Evolutionary conservation across 2,797 vertebrate species (phyloP).

Genomic region (Setipinna tenuifilis): DNA sequence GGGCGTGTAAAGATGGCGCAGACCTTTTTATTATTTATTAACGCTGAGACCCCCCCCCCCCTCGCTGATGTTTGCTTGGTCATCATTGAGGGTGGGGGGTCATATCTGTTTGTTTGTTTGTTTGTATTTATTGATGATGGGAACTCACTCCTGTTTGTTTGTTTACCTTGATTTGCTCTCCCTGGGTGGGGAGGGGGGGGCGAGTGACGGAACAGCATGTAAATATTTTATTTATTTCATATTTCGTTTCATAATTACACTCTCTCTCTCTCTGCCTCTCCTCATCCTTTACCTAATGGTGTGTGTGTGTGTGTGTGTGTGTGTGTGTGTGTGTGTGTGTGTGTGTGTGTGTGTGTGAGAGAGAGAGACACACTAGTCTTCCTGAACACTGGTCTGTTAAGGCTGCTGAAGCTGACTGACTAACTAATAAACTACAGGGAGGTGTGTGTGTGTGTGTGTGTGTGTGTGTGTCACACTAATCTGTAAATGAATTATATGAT

Average conservation of each 20-base stretch:
- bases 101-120: too few species aligned
- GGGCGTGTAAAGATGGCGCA: slow-evolving; percentile 65
- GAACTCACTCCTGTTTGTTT: slow-evolving; percentile 39
- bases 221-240: too few species aligned
- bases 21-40: slow-evolving; percentile 62
- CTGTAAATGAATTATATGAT: too few species aligned
- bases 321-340: neutral
- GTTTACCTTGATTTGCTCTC: slow-evolving; percentile 48
- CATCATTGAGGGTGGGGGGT: too few species aligned
- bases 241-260: neutral
- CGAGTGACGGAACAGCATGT: too few species aligned
- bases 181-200: too few species aligned
- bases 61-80: slow-evolving; percentile 68
- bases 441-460: neutral
- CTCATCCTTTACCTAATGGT: slow-evolving; percentile 62
- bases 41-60: slow-evolving; percentile 33
- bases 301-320: too few species aligned
- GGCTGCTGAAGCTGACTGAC: neutral
- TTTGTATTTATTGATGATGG: too few species aligned
- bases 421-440: neutral
- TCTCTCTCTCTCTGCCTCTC: slow-evolving; percentile 61
- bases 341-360: neutral
- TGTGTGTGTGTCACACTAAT: neutral
- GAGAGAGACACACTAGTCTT: neutral
- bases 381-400: slow-evolving; percentile 46